Base-by-base conservation (phyloP, 2,113 vertebrate genomes). In the Nesogale talazaci region DNA sequence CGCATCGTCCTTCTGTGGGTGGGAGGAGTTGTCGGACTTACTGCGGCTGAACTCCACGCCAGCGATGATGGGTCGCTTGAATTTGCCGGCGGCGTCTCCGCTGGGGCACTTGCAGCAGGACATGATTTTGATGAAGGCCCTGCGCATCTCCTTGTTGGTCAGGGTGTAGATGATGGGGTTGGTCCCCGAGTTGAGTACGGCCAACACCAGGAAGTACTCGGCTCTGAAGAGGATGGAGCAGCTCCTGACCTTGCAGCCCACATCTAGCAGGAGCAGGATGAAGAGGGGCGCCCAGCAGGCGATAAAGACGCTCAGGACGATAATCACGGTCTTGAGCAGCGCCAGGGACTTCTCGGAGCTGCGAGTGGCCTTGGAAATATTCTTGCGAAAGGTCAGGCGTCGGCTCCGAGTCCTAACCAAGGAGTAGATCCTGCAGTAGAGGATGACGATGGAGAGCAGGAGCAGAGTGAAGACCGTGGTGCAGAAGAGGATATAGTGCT, bases 81-180 rank as follows among this genome's bases (percentile, higher is more conserved):
- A 97, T 97, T 99, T 99, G 92, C 98, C 97, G 0, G 96, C 61
- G 0, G 98, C 97, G 57, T 98, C 98, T 27, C 96, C 86, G 0
- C 97, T 84, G 46, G 98, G 69, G 90, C 99, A 99, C 70, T 98
- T 97, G 65, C 98, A 98, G 96, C 99, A 99, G 83, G 98, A 98
- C 88, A 99, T 94, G 94, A 99, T 99, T 92, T 98, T 98, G 89
- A 99, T 96, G 97, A 99, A 99, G 56, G 99, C 99, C 17, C 99
- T 97, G 11, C 99, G 98, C 99, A 99, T 99, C 98, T 99, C 99
- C 92, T 99, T 99, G 98, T 99, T 99, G 95, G 99, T 99, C 89
- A 99, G 97, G 0, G 99, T 99, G 97, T 99, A 99, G 95, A 99
- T 99, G 95, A 99, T 98, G n/a, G 99, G 99, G 97, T 99, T 99